phyloP scores from a whole-genome alignment of 92 coral and sea anemone species.

The Epizoanthus stellaris region DNA sequence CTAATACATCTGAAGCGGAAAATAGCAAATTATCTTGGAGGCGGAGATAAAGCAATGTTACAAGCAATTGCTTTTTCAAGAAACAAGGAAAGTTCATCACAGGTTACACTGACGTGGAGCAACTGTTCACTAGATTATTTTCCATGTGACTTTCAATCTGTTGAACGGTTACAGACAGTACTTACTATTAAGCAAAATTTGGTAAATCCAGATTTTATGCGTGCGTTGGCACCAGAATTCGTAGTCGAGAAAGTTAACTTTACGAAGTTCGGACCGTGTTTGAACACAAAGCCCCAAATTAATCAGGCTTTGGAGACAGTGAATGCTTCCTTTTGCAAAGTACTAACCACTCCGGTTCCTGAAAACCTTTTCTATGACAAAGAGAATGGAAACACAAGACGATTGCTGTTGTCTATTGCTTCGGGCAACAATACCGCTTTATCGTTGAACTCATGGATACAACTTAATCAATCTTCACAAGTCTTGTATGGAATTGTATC shows the following conservation, averaged over 20 bases:
- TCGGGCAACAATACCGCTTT: constrained; percentile 12
- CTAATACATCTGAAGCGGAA: neutral
- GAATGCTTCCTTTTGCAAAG: constrained; percentile 32
- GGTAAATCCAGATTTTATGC: constrained; percentile 43
- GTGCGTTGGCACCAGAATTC: constrained; percentile 47
- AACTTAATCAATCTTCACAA: constrained; percentile 38
- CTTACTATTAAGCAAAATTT: constrained; percentile 16
- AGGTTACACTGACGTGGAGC: constrained; percentile 38
- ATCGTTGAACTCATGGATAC: constrained; percentile 50
- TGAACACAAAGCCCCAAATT: constrained; percentile 43
- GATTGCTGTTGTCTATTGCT: constrained; percentile 24
- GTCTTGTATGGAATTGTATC: constrained; percentile 50
- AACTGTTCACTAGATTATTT: constrained; percentile 49
- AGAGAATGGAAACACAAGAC: constrained; percentile 50
- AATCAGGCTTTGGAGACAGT: constrained; percentile 1
- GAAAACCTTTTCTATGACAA: constrained; percentile 48
- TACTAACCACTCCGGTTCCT: constrained; percentile 33
- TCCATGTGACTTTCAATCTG: constrained; percentile 39
- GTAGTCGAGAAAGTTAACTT: constrained; percentile 27
- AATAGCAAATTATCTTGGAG: constrained; percentile 16
- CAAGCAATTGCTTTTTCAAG: neutral
- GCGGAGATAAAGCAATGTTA: constrained; percentile 1
- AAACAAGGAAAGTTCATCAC: neutral
- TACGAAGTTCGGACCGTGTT: constrained; percentile 46
- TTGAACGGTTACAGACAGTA: constrained; percentile 25